Evolutionary conservation across 2,888 invertebrate genomes (phyloP), one percentile per base, ranked within the genome.

Genomic region (Panorpa germanica): DNA sequence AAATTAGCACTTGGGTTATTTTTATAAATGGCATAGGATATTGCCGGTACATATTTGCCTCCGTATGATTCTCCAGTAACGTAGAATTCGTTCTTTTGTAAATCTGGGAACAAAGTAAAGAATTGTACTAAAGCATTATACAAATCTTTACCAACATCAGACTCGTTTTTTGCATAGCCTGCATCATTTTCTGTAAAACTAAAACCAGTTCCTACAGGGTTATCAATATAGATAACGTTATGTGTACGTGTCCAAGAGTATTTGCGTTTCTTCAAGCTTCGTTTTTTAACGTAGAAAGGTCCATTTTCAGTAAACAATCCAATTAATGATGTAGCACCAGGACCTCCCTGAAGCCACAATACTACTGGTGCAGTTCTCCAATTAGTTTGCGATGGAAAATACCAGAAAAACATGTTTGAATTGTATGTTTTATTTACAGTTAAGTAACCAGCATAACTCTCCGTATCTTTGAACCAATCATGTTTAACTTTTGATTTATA

Each of bases 371-470:
- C 73, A 23, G 58, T 52, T 33, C 57, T 55, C 0, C 52, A 44
- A 38, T 49, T 43, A 3, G 51, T 53, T 61, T 69, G 63, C 0
- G 83, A 70, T 1, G 85, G 85, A 47, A 88, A 86, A 46, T 78
- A 88, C 88, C 88, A 90, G 52, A 90, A 85, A 55, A 86, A 90
- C 53, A 81, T 62, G 45, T 88, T 85, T 0, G 85, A 82, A 40
- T 77, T 66, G 43, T 60, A 72, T 2, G 59, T 51, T 41, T 73
- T 66, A 47, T 88, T 72, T 1, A 90, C 86, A 0, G 86, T 90
- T 31, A 90, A 59, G 47, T 71, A 88, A 7, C 82, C 80, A n/a
- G 80, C 63, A 45, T 74, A 78, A 43, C 80, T 80, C 39, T 58
- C 61, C 14, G 75, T 55, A 9, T 62, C 55, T 18, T 57, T 60